Percentiles rank a stretch among this genome's conserved stretches.
phyloP scores from a whole-genome alignment of 2,113 vertebrate genomes.

The Scopus umbretta region DNA sequence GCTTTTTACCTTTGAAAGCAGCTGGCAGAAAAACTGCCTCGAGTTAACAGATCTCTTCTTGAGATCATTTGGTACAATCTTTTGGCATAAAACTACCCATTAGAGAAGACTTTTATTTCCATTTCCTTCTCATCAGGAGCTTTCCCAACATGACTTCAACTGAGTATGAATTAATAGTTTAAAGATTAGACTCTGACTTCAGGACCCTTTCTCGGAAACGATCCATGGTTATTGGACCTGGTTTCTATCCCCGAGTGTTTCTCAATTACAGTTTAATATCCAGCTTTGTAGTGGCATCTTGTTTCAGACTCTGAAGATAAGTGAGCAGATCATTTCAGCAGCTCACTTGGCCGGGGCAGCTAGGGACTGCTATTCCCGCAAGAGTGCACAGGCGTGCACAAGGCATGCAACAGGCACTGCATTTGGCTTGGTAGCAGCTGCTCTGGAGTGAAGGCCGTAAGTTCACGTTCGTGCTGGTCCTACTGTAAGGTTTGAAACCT shows the following conservation, averaged over 20 bases:
- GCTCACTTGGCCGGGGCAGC: neutral
- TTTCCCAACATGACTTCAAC: neutral
- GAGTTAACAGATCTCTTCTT: neutral
- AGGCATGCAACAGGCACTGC: neutral
- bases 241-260: slow-evolving; percentile 27
- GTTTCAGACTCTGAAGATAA: slow-evolving; percentile 5
- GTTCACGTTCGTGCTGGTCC: neutral
- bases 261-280: slow-evolving; percentile 30
- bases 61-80: neutral
- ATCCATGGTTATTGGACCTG: neutral
- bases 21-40: neutral
- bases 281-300: slow-evolving; percentile 12
- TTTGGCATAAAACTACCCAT: neutral
- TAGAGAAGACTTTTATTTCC: neutral
- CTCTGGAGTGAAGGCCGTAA: neutral
- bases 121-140: slow-evolving; percentile 40
- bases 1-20: neutral
- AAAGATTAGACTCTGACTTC: slow-evolving; percentile 15
- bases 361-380: neutral
- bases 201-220: neutral
- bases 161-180: neutral
- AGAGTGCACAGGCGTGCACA: neutral
- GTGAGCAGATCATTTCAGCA: neutral
- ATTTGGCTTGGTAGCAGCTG: neutral
- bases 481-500: neutral